Conservation (phyloP, 2,113 vertebrate species). For the Archilochus colubris region DNA sequence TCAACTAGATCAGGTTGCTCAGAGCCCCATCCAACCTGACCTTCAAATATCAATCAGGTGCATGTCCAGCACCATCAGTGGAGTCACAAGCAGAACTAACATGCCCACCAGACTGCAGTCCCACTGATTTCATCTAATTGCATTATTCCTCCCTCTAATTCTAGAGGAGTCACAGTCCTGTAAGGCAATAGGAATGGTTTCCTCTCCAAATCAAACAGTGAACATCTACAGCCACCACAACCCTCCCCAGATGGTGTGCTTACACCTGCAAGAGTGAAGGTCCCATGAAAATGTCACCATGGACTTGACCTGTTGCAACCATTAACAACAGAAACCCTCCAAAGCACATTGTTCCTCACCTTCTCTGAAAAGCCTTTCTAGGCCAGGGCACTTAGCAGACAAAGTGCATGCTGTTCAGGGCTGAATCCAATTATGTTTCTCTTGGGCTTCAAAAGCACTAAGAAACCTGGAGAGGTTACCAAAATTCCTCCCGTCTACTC, state of each 20-base stretch:
- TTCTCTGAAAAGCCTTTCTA: background rate
- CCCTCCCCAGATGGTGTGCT: background rate
- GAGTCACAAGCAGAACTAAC: background rate
- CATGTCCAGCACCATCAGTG: background rate
- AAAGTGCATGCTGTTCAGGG: background rate
- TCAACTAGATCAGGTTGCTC: background rate
- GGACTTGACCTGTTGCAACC: background rate
- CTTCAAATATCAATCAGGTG: background rate
- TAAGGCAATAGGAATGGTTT: background rate
- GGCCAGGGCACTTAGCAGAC: background rate
- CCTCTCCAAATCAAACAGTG: background rate
- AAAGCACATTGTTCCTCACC: background rate
- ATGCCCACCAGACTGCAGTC: fast-evolving
- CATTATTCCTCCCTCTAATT: background rate
- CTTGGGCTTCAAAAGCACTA: background rate
- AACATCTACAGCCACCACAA: background rate
- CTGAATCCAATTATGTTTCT: background rate
- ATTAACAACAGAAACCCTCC: background rate
- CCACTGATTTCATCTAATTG: background rate
- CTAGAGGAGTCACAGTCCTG: background rate
- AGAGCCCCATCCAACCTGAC: background rate
- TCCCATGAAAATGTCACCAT: background rate
- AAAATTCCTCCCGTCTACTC: background rate
- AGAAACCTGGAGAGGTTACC: background rate
- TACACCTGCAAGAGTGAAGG: background rate